Base-by-base conservation (phyloP, 2,113 vertebrate genomes). In the Chaetura pelagica region DNA sequence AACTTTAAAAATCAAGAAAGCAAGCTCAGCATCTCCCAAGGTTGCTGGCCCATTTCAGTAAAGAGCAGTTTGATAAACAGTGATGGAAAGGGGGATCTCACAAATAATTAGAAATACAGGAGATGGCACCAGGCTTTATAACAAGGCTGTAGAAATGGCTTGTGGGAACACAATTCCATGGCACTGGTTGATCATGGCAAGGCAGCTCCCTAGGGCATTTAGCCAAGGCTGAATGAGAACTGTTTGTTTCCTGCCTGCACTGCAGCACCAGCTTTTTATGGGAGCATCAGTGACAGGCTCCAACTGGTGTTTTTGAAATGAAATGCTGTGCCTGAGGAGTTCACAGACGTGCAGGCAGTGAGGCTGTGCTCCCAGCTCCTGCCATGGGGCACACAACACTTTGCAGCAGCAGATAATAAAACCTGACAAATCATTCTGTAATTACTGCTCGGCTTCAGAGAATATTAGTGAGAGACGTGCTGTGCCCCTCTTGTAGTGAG, bases 211-310 rank as follows among this genome's bases (percentile, higher is more conserved):
- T n/a, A 54, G 85, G 91, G 42, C 80, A 75, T 69, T n/a, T 8
- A 54, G 90, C 88, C 59, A 52, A 51, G 87, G 9, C 82, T 94
- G 94, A 97, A 97, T 93, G 82, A 93, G 87, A 94, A 78, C 59
- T 93, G 91, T 97, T 97, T 96, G 90, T 97, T 97, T 97, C 44
- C 83, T 35, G 96, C 95, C 90, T 94, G 95, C 95, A 82, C 12
- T 95, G 96, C 97, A 95, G 93, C 89, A 97, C 94, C 94, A 83
- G 86, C 29, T 1, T 71, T 94, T 58, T 86, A 58, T 48, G 77
- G 66, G 86, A 94, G 94, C 91, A 16, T 66, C 92, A 73, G n/a
- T 85, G 78, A 89, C 84, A 85, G 46, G 18, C 76, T 73, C 96
- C 96, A 62, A 79, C 90, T 97, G 90, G 46, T 92, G 63, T 94